Evolutionary conservation across 2,113 vertebrate genomes (phyloP).

Genomic region (Alethe diademata): DNA sequence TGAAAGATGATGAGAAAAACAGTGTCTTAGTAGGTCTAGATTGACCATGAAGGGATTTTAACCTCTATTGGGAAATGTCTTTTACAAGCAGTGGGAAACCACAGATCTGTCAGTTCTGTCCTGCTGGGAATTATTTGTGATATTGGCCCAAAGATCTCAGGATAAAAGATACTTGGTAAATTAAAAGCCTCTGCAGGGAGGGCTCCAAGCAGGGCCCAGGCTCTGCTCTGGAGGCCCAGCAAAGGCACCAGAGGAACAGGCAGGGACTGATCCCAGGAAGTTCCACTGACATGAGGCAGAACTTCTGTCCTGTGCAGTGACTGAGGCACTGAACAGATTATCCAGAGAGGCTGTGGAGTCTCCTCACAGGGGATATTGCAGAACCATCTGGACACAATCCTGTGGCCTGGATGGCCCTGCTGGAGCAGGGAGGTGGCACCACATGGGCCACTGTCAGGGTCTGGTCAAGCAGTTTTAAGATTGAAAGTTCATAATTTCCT

Average conservation of each 20-base stretch:
- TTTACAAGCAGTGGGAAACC: neutral
- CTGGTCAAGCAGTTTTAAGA: neutral
- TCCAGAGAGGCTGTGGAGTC: neutral
- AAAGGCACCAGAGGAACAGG: neutral
- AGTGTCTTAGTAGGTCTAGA: neutral
- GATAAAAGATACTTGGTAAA: neutral
- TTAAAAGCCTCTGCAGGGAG: neutral
- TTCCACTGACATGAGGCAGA: neutral
- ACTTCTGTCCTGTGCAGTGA: neutral
- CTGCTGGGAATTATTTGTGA: neutral
- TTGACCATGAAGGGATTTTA: neutral
- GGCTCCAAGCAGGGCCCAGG: neutral
- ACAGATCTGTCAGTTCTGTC: neutral
- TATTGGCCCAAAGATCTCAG: neutral
- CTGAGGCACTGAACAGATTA: rapidly evolving
- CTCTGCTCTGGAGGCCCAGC: neutral
- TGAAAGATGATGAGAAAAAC: neutral
- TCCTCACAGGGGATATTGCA: neutral
- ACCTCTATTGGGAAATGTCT: neutral
- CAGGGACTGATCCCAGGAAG: neutral
- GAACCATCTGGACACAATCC: rapidly evolving
- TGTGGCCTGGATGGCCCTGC: neutral
- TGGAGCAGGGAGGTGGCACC: neutral
- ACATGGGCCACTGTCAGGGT: neutral
- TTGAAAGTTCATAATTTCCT: neutral